Percentiles rank a stretch among this genome's conserved stretches.
These are phyloP conservation scores for Morone saxatilis DNA, from an alignment of 2,113 vertebrate species.

Conservation along the genomic window DNA sequence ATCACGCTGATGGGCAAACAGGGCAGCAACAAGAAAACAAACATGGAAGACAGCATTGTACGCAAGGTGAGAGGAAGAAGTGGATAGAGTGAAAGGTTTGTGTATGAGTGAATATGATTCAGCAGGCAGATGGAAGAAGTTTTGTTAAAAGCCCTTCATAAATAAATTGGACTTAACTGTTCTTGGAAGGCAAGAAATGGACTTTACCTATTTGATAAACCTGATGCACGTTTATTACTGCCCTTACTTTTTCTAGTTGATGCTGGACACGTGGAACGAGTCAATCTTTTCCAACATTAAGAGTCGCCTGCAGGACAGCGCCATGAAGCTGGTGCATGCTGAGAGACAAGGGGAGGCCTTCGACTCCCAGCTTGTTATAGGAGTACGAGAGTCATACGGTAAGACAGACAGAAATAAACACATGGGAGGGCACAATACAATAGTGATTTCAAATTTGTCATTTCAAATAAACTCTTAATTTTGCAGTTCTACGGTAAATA, in stretches of 20 bases:
- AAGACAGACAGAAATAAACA: conserved; percentile 22
- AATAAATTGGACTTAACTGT: background rate
- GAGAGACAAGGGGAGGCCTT: conserved; percentile 97
- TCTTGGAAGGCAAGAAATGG: background rate
- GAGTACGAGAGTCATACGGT: conserved; percentile 97
- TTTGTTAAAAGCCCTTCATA: background rate
- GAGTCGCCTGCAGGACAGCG: conserved; percentile 96
- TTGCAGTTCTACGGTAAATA: background rate
- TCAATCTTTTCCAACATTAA: conserved; percentile 99
- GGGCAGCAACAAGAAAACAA: conserved; percentile 98
- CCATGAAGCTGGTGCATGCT: conserved; percentile 97
- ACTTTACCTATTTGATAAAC: background rate
- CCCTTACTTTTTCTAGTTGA: conserved; percentile 84
- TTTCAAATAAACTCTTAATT: background rate
- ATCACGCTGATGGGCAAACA: conserved; percentile 98
- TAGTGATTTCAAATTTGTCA: background rate
- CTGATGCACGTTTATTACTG: background rate
- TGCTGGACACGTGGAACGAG: conserved; percentile 99
- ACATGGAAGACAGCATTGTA: conserved; percentile 97
- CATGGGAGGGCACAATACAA: too few relatives aligned
- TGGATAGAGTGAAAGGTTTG: background rate
- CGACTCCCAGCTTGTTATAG: conserved; percentile 97
- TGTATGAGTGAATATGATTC: background rate
- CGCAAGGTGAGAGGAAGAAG: conserved; percentile 87
- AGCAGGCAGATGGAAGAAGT: background rate